These are phyloP conservation scores for Callipepla californica DNA, from an alignment of 2,113 vertebrate genomes.

Conservation along the genomic window DNA sequence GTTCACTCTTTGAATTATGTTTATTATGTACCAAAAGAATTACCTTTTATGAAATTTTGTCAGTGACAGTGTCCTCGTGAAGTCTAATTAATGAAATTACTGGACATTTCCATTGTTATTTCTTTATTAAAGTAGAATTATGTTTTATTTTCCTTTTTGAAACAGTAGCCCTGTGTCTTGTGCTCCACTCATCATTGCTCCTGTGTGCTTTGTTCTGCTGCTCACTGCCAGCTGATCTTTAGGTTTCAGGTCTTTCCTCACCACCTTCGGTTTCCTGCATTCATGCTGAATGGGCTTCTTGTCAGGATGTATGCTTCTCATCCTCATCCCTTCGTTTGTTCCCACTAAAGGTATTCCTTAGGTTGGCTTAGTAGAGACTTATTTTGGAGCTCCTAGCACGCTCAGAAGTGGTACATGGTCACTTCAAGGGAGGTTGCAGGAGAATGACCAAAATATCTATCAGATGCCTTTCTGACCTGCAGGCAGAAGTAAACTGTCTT, in stretches of 20 bases:
- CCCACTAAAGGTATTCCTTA: background rate
- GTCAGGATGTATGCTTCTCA: background rate
- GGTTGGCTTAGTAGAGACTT: background rate
- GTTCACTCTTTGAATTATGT: rapidly evolving
- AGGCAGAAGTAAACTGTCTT: background rate
- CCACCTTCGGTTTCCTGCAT: rapidly evolving
- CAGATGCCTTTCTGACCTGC: background rate
- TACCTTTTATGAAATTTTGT: background rate
- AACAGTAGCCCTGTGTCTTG: background rate
- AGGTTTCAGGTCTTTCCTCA: background rate
- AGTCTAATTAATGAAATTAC: background rate
- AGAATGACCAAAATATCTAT: background rate
- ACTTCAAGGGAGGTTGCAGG: background rate
- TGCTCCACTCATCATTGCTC: background rate
- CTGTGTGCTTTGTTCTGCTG: background rate
- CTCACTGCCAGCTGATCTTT: background rate
- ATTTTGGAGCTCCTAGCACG: background rate
- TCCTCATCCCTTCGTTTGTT: background rate
- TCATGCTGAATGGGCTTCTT: background rate
- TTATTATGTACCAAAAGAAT: background rate
- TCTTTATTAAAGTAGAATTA: background rate
- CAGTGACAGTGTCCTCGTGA: background rate
- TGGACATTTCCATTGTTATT: background rate
- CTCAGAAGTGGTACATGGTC: background rate
- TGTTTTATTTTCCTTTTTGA: background rate